A percentile compares a stretch with the other conserved stretches of the same genome.
These are phyloP conservation scores for Acrobasis suavella DNA, from an alignment of 2,888 invertebrate species.

Conservation along the genomic window DNA sequence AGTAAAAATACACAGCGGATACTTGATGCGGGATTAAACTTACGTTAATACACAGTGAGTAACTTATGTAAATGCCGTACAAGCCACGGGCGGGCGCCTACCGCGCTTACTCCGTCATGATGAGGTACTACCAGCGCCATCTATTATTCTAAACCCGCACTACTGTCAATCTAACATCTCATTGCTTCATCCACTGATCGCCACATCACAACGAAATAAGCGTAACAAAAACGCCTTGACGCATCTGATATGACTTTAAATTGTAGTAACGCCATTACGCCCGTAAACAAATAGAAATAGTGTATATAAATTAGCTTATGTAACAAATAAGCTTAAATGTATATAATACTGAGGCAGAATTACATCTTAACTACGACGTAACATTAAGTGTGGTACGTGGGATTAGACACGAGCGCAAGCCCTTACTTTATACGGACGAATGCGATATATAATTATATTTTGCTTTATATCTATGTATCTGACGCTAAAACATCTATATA, in stretches of 20 bases:
- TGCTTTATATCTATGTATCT: conserved; percentile 82
- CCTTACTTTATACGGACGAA: conserved; percentile 82
- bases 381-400: conserved; percentile 80
- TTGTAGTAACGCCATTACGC: conserved; percentile 74
- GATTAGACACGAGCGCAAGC: conserved; percentile 82
- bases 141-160: conserved; percentile 28
- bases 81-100: conserved; percentile 74
- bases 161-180: conserved; percentile 10
- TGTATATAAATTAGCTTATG: conserved; percentile 82
- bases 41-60: conserved; percentile 76
- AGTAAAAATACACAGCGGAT: conserved; percentile 75
- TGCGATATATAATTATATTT: conserved; percentile 82
- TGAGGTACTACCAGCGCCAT: conserved; percentile 37
- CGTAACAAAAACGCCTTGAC: conserved; percentile 58
- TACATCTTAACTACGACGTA: conserved; percentile 82
- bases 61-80: conserved; percentile 75
- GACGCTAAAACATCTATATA: conserved; percentile 83
- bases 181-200: conserved; percentile 8
- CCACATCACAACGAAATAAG: conserved; percentile 47
- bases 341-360: conserved; percentile 83
- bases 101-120: conserved; percentile 47
- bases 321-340: conserved; percentile 82
- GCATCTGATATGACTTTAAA: conserved; percentile 78
- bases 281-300: conserved; percentile 77
- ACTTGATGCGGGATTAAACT: conserved; percentile 73